These are phyloP conservation scores for Apotomis turbidana DNA, from an alignment of 2,888 invertebrate genomes.

Conservation along the genomic window DNA sequence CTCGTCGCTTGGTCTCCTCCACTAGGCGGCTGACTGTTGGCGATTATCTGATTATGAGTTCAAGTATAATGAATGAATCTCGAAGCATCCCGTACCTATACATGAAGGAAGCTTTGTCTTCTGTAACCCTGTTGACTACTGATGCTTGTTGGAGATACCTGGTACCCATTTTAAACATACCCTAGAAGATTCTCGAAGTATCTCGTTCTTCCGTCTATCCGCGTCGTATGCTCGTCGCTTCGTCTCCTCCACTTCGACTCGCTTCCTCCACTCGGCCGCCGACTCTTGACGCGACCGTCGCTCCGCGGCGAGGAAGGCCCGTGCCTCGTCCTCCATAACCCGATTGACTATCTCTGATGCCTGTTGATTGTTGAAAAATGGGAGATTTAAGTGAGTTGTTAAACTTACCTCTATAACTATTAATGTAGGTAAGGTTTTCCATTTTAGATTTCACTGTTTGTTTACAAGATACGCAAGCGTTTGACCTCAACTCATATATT, in stretches of 20 bases:
- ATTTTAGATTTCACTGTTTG: no score
- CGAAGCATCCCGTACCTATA: no score
- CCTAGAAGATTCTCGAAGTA: constrained; percentile 65
- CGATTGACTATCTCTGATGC: constrained; percentile 58
- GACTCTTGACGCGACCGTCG: constrained; percentile 56
- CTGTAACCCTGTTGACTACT: no score
- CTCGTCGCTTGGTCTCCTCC: constrained; percentile 54
- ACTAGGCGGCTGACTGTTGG: constrained; percentile 49
- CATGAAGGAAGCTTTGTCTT: no score
- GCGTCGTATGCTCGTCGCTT: constrained; percentile 61
- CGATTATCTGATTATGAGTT: no score
- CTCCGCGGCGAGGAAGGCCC: constrained; percentile 64
- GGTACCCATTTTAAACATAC: constrained; percentile 46
- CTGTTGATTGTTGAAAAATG: constrained; percentile 48
- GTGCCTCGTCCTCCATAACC: constrained; percentile 62
- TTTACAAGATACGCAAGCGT: no score
- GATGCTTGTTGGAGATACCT: neutral
- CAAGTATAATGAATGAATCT: no score
- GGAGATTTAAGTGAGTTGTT: no score
- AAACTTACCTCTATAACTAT: no score
- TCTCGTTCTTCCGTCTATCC: constrained; percentile 51
- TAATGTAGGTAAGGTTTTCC: no score
- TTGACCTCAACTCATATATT: no score
- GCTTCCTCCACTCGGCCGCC: constrained; percentile 57
- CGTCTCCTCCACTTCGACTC: constrained; percentile 56